phyloP scores from a whole-genome alignment of 1,140 invertebrate species.

The Megathymus violae region DNA sequence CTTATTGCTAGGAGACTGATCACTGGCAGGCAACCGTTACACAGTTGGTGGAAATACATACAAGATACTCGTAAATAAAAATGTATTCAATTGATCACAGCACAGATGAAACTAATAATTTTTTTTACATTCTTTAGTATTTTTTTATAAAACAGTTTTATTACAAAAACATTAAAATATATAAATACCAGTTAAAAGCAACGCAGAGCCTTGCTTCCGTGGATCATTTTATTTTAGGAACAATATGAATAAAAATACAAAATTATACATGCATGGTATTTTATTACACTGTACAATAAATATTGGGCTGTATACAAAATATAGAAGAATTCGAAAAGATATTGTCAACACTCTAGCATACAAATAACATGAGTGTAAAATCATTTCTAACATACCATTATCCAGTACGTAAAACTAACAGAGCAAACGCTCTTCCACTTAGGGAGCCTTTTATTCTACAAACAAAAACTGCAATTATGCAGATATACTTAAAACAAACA shows the following conservation, averaged over 20 bases:
- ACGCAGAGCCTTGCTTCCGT: too few relatives aligned
- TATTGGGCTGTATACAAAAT: constrained; percentile 82
- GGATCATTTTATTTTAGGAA: neutral
- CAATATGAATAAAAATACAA: constrained; percentile 49
- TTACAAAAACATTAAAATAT: too few relatives aligned
- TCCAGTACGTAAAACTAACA: constrained; percentile 56
- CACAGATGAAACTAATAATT: too few relatives aligned
- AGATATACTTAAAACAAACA: constrained; percentile 35
- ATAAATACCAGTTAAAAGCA: too few relatives aligned
- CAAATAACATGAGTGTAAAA: constrained; percentile 71
- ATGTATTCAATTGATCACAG: too few relatives aligned
- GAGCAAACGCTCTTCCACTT: constrained; percentile 36
- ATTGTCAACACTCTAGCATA: constrained; percentile 79
- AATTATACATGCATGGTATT: constrained; percentile 75
- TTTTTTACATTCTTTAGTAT: too few relatives aligned
- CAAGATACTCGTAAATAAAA: too few relatives aligned
- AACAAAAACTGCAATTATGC: constrained; percentile 37
- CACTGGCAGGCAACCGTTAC: too few relatives aligned
- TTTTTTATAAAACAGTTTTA: too few relatives aligned
- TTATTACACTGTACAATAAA: constrained; percentile 84
- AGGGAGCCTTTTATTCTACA: constrained; percentile 38
- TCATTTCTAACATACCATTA: constrained; percentile 64
- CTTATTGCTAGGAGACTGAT: too few relatives aligned
- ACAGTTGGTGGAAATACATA: too few relatives aligned
- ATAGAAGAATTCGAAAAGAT: constrained; percentile 80